Base-by-base conservation (phyloP, 2,113 vertebrate genomes). In the Chionis minor region DNA sequence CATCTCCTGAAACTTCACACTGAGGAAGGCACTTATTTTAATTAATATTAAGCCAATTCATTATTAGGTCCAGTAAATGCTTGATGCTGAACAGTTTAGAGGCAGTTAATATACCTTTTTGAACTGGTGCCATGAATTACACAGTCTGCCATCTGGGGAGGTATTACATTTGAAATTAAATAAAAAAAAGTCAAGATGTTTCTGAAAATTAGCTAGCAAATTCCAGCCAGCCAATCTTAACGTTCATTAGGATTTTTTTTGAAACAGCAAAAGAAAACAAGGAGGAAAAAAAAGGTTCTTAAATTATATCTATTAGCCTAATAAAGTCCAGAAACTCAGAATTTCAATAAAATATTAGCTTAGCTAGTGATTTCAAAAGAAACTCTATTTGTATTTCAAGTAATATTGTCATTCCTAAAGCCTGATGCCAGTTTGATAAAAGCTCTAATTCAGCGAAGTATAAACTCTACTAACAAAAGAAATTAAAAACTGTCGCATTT, bases 51-150 rank as follows among this genome's bases (percentile, higher is more conserved):
- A 97, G 92, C 73, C 93, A 93, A 91, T 96, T 97, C 87, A 94
- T 8, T 32, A 84, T 86, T 88, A 97, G 97, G 47, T 84, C 92
- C 93, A 93, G 82, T 95, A 97, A 98, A 96, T 93, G 90, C 88
- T 96, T 78, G 95, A 95, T 97, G 90, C 92, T 94, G 78, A 95
- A 54, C 62, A 93, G 80, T 96, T 97, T 95, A 98, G 96, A 93
- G 95, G 97, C 91, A 95, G 94, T 97, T 98, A 97, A 98, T 98
- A 97, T 85, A 98, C 89, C 94, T 98, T 98, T 95, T 98, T 98
- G 97, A 98, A 98, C 97, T 86, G 33, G 91, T 97, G 98, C 98
- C 98, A 98, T 94, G 89, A 98, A 98, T 97, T 98, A 98, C 97
- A 97, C 97, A 97, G 91, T 92, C 94, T 97, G 74, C 90, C 97